Evolutionary conservation across 2,888 invertebrate genomes (phyloP), one percentile per base, ranked within the genome.

Genomic region (Agrotis segetum): DNA sequence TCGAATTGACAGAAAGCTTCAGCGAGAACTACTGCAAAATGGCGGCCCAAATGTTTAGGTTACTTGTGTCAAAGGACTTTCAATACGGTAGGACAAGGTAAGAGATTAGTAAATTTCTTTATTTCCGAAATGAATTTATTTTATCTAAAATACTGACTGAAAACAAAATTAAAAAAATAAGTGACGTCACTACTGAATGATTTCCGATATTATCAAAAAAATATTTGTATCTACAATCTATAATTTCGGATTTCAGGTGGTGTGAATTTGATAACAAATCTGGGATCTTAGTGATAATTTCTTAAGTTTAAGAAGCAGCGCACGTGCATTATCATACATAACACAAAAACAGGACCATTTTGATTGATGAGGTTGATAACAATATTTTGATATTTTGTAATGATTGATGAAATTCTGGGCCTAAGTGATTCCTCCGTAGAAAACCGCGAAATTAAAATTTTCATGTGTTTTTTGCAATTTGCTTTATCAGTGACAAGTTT

Each of bases 321-420:
- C 11, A 52, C 16, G 17, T 52, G 44, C 17, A 29, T 21, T 5
- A 40, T 40, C 13, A 21, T 21, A 69, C 5, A 2, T 1, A 11
- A 14, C 5, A 47, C 13, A 34, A 50, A 34, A 53, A 16, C 13
- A 52, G 17, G 3, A 17, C 9, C 13, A 14, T n/a, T 34, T 53
- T 34, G 69, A 68, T 68, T 52, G 44, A 68, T 50, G 21, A 67
- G 29, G 16, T 53, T 1, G 50, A 67, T 52, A 44, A 44, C 1
- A 50, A 24, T 17, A 13, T 24, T 50, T 65, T 65, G 4, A n/a
- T 34, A 24, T 67, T 34, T 24, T 13, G 14, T 0, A 13, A 5
- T 19, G 16, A 61, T 11, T 11, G 40, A 40, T 1, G 9, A 9
- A 40, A 40, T 40, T 40, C 40, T 40, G 11, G 7, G 40, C 11